Evolutionary conservation across 2,888 invertebrate genomes (phyloP).

Genomic region (Piscicola geometra): DNA sequence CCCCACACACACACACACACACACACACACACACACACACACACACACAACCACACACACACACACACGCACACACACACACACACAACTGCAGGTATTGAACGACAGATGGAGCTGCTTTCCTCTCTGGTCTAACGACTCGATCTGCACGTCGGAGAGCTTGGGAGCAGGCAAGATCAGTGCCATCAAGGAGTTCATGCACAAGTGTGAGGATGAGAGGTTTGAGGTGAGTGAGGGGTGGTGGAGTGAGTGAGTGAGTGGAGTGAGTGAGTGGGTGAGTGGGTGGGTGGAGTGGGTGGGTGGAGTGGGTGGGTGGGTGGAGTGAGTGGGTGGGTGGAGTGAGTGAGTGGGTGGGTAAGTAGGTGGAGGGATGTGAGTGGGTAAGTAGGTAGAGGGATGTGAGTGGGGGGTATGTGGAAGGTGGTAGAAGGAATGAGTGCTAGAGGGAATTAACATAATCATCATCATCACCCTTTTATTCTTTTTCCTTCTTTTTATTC

Average conservation of each 20-base stretch:
- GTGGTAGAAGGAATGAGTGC: too few species aligned
- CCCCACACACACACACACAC: too few species aligned
- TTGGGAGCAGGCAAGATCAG: constrained; percentile 83
- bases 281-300: neutral
- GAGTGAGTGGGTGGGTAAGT: neutral
- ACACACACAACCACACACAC: too few species aligned
- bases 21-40: too few species aligned
- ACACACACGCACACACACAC: too few species aligned
- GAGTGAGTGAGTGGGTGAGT: neutral
- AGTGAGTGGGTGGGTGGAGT: neutral
- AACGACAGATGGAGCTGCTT: constrained; percentile 98
- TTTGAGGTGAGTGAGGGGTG: constrained; percentile 64
- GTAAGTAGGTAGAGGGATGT: too few species aligned
- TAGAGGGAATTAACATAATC: too few species aligned
- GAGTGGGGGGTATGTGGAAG: too few species aligned
- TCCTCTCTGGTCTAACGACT: constrained; percentile 98
- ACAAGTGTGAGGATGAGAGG: constrained; percentile 92
- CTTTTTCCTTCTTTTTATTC: neutral
- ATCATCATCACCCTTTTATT: too few species aligned
- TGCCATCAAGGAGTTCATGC: constrained; percentile 94
- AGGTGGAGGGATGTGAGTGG: neutral
- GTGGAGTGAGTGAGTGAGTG: neutral
- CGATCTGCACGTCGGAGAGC: constrained; percentile 53
- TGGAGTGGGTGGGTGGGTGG: neutral
- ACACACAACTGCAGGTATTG: constrained; percentile 62